Evolutionary conservation across 2,797 vertebrate genomes (phyloP).

Genomic region (Enteromius thamalakanensis): DNA sequence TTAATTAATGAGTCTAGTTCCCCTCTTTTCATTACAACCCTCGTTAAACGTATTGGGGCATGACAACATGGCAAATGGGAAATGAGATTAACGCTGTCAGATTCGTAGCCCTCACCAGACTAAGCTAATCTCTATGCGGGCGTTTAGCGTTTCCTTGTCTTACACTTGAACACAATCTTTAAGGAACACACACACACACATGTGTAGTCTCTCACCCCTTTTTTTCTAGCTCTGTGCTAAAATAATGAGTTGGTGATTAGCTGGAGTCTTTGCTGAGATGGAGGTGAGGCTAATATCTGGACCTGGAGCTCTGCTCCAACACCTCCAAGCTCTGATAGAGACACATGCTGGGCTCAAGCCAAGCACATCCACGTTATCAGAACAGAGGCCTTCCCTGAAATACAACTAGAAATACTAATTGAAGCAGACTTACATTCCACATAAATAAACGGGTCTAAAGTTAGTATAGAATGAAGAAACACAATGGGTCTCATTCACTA

Average conservation of each 20-base stretch:
- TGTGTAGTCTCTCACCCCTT: conserved; percentile 5
- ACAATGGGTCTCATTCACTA: not conserved
- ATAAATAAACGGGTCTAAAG: not conserved
- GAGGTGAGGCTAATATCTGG: conserved; percentile 55
- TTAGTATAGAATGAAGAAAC: conserved; percentile 7
- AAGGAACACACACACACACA: conserved; percentile 34
- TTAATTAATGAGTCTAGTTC: conserved; percentile 77
- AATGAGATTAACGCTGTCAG: conserved; percentile 74
- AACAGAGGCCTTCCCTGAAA: conserved; percentile 7
- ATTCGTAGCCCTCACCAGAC: conserved; percentile 67
- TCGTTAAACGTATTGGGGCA: conserved; percentile 74
- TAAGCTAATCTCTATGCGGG: conserved; percentile 67
- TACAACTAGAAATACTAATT: conserved; percentile 29
- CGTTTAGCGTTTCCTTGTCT: conserved; percentile 59
- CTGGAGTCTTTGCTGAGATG: conserved; percentile 43
- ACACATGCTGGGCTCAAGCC: conserved; percentile 44
- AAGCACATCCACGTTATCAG: conserved; percentile 42
- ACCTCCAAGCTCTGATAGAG: conserved; percentile 50
- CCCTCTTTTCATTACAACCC: conserved; percentile 75
- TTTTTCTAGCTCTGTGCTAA: conserved; percentile 33
- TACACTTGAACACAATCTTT: conserved; percentile 13
- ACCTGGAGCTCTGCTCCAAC: conserved; percentile 42
- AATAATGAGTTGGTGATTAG: conserved; percentile 58
- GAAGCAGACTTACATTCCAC: not conserved
- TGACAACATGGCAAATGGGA: conserved; percentile 68